These are phyloP conservation scores for Nemoura dubitans DNA, from an alignment of 2,888 invertebrate genomes.

Conservation along the genomic window DNA sequence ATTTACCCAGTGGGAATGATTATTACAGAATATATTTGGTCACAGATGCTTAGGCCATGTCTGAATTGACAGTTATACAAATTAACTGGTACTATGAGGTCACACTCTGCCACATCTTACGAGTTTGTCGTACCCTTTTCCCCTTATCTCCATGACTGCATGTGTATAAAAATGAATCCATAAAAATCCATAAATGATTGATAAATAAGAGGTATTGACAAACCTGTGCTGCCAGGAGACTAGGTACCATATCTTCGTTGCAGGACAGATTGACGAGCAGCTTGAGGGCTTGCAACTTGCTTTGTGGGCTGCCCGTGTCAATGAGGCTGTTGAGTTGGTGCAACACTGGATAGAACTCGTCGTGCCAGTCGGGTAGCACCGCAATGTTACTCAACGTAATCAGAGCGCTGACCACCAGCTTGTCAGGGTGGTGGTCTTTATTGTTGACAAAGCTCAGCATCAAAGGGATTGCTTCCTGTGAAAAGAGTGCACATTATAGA, in stretches of 20 bases:
- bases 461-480: constrained; percentile 62
- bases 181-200: no score
- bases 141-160: no score
- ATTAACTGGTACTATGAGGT: no score
- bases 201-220: background rate
- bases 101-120: no score
- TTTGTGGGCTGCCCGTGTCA: constrained; percentile 58
- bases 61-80: no score
- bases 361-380: constrained; percentile 62
- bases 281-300: constrained; percentile 64
- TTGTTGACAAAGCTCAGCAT: constrained; percentile 59
- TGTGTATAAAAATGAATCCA: no score
- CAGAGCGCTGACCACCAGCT: constrained; percentile 62
- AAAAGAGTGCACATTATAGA: constrained; percentile 37
- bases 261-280: constrained; percentile 68
- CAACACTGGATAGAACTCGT: constrained; percentile 61
- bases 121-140: no score
- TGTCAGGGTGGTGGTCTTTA: constrained; percentile 58
- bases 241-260: constrained; percentile 67
- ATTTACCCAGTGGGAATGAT: no score
- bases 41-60: no score
- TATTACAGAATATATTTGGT: no score
- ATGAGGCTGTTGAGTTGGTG: constrained; percentile 62
- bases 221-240: constrained; percentile 67
- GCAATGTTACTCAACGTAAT: constrained; percentile 66